phyloP scores from a whole-genome alignment of 1,140 invertebrate genomes.

The silkworm (Bombyx mori) region DNA sequence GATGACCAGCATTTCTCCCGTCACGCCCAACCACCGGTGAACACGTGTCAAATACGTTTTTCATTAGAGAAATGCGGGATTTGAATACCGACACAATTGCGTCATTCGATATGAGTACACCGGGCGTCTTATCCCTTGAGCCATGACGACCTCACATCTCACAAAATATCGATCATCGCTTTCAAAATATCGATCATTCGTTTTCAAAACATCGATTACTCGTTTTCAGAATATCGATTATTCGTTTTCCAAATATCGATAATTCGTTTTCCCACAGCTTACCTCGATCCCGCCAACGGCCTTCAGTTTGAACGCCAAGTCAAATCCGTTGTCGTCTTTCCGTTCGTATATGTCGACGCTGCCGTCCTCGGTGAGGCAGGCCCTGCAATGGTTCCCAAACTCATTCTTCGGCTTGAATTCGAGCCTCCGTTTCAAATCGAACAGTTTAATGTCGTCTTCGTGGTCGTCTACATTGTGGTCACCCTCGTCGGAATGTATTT shows the following conservation, averaged over 20 bases:
- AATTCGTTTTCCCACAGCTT: slow-evolving; percentile 8
- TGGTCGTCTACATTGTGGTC: slow-evolving; percentile 33
- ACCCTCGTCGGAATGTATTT: slow-evolving; percentile 20
- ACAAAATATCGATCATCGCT: background rate
- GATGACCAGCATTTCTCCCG: too few relatives aligned
- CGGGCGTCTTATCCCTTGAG: too few relatives aligned
- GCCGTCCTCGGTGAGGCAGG: slow-evolving; percentile 16
- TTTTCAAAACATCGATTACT: too few relatives aligned
- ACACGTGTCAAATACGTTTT: too few relatives aligned
- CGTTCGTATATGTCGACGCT: slow-evolving; percentile 39
- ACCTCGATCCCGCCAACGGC: slow-evolving; percentile 44
- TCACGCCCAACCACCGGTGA: too few relatives aligned
- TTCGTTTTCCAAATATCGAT: too few relatives aligned
- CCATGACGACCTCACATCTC: too few relatives aligned
- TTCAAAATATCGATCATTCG: background rate
- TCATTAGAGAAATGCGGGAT: too few relatives aligned
- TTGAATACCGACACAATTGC: too few relatives aligned
- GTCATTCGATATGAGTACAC: too few relatives aligned
- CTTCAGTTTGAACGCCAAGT: slow-evolving; percentile 43
- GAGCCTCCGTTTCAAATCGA: slow-evolving; percentile 45
- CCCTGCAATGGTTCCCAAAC: slow-evolving; percentile 21
- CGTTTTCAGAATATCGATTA: too few relatives aligned
- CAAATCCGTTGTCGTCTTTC: slow-evolving; percentile 33
- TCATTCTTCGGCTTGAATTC: slow-evolving; percentile 31
- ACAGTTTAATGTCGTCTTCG: slow-evolving; percentile 53